Percentiles rank a stretch among this genome's conserved stretches.
Conservation (phyloP, 2,113 vertebrate species). For the Megaceryle maxima region DNA sequence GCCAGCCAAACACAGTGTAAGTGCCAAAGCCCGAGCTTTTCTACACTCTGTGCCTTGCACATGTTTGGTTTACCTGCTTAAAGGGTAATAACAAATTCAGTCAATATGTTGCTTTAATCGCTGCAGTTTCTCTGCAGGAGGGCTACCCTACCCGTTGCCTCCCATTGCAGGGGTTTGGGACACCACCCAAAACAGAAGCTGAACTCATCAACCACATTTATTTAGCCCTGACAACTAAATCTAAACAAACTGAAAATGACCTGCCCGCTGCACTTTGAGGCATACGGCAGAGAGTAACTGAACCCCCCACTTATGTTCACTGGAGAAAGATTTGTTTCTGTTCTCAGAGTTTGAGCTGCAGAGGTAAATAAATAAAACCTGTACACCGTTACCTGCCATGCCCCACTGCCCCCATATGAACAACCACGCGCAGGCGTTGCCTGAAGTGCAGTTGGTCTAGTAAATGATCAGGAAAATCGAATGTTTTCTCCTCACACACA, state of each 20-base stretch:
- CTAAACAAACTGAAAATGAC: conserved; percentile 39
- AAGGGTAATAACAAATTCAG: neutral
- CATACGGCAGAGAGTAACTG: conserved; percentile 22
- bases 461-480: conserved; percentile 6
- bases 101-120: neutral
- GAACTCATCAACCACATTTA: conserved; percentile 1
- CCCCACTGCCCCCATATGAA: neutral
- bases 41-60: neutral
- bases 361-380: conserved; percentile 5
- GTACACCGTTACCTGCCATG: conserved; percentile 8
- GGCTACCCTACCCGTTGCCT: neutral
- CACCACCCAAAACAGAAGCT: neutral
- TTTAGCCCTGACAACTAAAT: neutral
- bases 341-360: neutral
- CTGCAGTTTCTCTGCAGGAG: neutral
- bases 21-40: conserved; percentile 16
- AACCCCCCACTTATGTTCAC: neutral
- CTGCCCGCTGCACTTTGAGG: neutral
- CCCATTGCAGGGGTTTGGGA: neutral
- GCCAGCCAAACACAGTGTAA: neutral
- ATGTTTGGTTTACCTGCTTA: neutral
- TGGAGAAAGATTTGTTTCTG: conserved; percentile 36
- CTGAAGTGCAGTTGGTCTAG: neutral
- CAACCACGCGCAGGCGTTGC: neutral
- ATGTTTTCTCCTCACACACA: conserved; percentile 6